phyloP scores from a whole-genome alignment of 2,888 invertebrate species.

The Luperina nickerlii region DNA sequence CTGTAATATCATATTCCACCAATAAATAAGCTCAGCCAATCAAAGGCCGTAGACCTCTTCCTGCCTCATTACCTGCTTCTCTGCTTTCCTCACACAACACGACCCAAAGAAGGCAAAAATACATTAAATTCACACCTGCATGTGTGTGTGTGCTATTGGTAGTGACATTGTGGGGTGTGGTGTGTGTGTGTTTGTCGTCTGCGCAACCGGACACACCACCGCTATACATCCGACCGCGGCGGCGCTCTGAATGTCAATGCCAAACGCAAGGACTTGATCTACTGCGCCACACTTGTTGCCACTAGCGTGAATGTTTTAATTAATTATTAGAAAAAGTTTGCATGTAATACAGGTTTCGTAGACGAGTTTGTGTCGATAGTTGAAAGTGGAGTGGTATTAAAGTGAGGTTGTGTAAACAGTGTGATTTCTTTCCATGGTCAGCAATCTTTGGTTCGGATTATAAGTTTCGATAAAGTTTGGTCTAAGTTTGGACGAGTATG shows the following conservation, averaged over 20 bases:
- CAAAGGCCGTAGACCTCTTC: slow-evolving; percentile 6
- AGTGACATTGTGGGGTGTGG: neutral
- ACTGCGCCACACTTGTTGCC: slow-evolving; percentile 27
- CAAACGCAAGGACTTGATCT: slow-evolving; percentile 63
- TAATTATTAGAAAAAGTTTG: slow-evolving; percentile 60
- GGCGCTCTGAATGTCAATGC: slow-evolving; percentile 67
- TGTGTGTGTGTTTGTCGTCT: slow-evolving; percentile 35
- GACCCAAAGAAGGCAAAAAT: slow-evolving; percentile 45
- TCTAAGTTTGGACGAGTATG: no score
- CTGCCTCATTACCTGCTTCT: slow-evolving; percentile 1
- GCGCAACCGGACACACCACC: slow-evolving; percentile 65
- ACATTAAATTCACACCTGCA: slow-evolving; percentile 26
- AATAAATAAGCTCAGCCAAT: neutral
- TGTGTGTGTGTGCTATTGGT: neutral
- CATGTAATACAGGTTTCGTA: slow-evolving; percentile 35
- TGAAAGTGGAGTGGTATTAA: slow-evolving; percentile 33
- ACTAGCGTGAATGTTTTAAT: slow-evolving; percentile 55
- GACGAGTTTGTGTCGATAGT: slow-evolving; percentile 46
- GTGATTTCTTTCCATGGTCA: slow-evolving; percentile 20
- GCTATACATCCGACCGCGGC: slow-evolving; percentile 65
- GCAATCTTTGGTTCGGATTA: neutral
- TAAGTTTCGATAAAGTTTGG: neutral
- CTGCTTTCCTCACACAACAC: slow-evolving; percentile 6
- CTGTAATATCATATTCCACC: neutral
- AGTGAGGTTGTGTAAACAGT: slow-evolving; percentile 24